phyloP scores from a whole-genome alignment of 2,797 vertebrate species.

The Schizopygopsis malacanthus region DNA sequence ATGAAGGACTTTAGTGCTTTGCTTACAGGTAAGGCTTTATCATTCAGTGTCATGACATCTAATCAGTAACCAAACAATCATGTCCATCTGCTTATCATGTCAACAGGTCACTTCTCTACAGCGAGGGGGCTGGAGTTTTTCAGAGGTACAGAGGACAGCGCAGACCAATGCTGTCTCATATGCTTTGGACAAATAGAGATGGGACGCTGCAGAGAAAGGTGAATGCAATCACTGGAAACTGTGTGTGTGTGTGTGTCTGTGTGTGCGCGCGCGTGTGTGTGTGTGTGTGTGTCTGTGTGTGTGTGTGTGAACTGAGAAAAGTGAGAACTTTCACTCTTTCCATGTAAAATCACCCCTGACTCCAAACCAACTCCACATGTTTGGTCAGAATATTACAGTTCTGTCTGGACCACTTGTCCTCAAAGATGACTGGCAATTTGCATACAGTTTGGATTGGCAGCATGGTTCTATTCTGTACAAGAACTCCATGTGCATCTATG shows the following conservation, averaged over 20 bases:
- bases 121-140: not conserved
- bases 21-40: slow-evolving; percentile 70
- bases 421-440: too few relatives aligned
- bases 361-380: not conserved
- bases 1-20: slow-evolving; percentile 68
- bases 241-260: not conserved
- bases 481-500: too few relatives aligned
- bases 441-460: too few relatives aligned
- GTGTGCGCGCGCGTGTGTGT: not conserved
- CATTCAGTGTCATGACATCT: slow-evolving; percentile 69
- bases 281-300: too few relatives aligned
- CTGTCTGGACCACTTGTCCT: too few relatives aligned
- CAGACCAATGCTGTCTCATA: not conserved
- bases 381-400: not conserved
- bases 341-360: not conserved
- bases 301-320: not conserved
- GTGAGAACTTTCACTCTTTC: not conserved
- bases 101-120: slow-evolving; percentile 59
- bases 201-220: not conserved
- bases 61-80: slow-evolving; percentile 76
- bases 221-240: not conserved
- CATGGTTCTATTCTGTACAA: too few relatives aligned
- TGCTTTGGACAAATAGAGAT: not conserved
- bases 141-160: not conserved
- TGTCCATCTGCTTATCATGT: slow-evolving; percentile 69